Evolutionary conservation across 2,797 vertebrate species (phyloP).

Genomic region (Esox masquinongy): DNA sequence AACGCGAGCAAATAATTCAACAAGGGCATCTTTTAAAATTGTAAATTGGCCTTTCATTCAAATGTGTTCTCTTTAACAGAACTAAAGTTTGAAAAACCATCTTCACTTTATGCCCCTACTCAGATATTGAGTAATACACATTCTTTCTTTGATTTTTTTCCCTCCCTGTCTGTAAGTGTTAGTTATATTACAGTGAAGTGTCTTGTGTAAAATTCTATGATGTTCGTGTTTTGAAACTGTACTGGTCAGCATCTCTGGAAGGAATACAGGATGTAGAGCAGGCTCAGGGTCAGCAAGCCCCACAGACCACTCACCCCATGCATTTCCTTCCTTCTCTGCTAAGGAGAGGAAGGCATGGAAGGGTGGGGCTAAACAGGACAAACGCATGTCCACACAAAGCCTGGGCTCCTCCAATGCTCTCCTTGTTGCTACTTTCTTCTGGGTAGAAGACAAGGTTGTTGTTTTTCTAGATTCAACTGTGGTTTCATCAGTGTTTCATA

Average conservation of each 20-base stretch:
- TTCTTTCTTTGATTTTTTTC: background rate
- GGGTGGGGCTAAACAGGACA: background rate
- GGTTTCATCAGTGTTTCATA: background rate
- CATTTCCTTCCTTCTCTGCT: slow-evolving; percentile 3
- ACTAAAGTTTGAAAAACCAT: background rate
- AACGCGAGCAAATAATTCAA: background rate
- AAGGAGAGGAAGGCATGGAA: background rate
- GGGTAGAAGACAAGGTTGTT: background rate
- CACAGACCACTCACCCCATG: background rate
- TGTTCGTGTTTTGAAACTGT: slow-evolving; percentile 9
- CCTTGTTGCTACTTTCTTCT: background rate
- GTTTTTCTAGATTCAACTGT: background rate
- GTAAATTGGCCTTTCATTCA: background rate
- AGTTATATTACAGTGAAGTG: slow-evolving; percentile 7
- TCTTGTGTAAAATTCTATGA: background rate
- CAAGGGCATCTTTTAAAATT: background rate
- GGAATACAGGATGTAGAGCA: slow-evolving; percentile 50
- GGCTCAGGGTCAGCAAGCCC: background rate
- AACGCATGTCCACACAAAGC: background rate
- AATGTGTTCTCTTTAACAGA: background rate
- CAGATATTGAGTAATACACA: background rate
- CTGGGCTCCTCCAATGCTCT: background rate
- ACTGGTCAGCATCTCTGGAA: slow-evolving; percentile 47
- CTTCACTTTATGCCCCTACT: background rate
- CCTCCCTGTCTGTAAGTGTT: background rate